These are phyloP conservation scores for Galaxea fascicularis DNA, from an alignment of 92 coral and sea anemone species.

Conservation along the genomic window DNA sequence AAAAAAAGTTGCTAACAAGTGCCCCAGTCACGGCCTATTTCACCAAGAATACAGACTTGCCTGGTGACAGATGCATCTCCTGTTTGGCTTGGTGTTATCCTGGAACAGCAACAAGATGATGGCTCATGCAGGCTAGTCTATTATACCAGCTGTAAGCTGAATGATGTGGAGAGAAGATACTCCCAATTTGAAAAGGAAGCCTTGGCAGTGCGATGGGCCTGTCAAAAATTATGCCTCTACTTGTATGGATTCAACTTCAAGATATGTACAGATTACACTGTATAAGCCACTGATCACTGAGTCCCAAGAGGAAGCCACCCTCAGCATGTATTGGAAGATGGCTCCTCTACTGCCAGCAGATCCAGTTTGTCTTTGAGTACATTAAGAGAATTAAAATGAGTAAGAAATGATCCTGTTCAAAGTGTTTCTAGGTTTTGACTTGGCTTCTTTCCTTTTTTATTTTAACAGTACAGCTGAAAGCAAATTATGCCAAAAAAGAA, in stretches of 20 bases:
- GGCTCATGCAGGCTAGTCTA: constrained; percentile 64
- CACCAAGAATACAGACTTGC: constrained; percentile 50
- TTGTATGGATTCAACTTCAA: constrained; percentile 13
- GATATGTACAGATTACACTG: constrained; percentile 50
- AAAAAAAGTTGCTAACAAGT: constrained; percentile 39
- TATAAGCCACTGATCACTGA: constrained; percentile 35
- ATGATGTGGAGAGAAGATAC: constrained; percentile 59
- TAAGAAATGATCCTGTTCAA: too few relatives aligned
- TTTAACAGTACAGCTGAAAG: not conserved
- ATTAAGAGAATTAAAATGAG: too few relatives aligned
- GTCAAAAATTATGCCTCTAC: too few relatives aligned
- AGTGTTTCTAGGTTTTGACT: too few relatives aligned
- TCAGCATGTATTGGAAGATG: not conserved
- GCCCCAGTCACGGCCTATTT: constrained; percentile 71
- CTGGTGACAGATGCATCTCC: constrained; percentile 73
- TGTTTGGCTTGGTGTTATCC: constrained; percentile 74
- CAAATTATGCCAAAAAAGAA: not conserved
- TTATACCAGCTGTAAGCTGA: constrained; percentile 77
- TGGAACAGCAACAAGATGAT: constrained; percentile 67
- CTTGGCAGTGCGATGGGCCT: too few relatives aligned
- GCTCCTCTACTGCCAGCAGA: too few relatives aligned
- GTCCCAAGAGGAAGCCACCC: too few relatives aligned
- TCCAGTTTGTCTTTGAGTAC: too few relatives aligned
- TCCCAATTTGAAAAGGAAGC: constrained; percentile 76
- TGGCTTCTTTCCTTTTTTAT: too few relatives aligned